Base-by-base conservation (phyloP, 2,888 invertebrate species). In the Neoaliturus tenellus region DNA sequence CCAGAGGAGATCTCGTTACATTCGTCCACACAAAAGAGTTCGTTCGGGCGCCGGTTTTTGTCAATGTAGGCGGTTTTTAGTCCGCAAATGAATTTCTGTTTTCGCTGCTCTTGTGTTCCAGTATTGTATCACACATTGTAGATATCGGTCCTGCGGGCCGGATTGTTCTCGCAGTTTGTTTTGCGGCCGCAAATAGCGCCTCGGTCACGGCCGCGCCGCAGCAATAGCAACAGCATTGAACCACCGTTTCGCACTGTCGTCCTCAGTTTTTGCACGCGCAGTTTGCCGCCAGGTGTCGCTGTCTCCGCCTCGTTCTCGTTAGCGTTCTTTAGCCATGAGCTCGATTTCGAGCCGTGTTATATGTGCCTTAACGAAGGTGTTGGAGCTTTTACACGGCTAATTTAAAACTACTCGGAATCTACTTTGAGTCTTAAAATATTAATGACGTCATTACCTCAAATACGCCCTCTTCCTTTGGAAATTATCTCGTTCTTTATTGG, bases 241-340 rank as follows among this genome's bases (percentile, higher is more conserved):
- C 51, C 20, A 23, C 51, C 20, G 14, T 48, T 48, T 48, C 48
- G 48, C 17, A 48, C 48, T 48, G 14, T 10, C 51, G 67, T 67
- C 67, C 67, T 67, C 67, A 67, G 67, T 67, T 31, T 62, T 62
- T 62, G 62, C 62, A 62, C 62, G 62, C 62, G 62, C 62, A 62
- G 62, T 62, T 62, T 51, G 51, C 51, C 20, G 20, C 20, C 51
- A 51, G 51, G 51, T 51, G 51, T 51, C 51, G 39, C 39, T 39
- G 39, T 39, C 39, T n/a, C n/a, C n/a, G 23, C 51, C 51, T 23
- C n/a, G 20, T 3, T 23, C 51, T 51, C 51, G 20, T 6, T 23
- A n/a, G 20, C 51, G n/a, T 6, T 23, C 2, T 23, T 4, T 51
- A 71, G 31, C 71, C 71, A n/a, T 71, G 71, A 71, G 71, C 71